phyloP scores from a whole-genome alignment of 1,140 invertebrate species.

The Ceratosolen solmsi region DNA sequence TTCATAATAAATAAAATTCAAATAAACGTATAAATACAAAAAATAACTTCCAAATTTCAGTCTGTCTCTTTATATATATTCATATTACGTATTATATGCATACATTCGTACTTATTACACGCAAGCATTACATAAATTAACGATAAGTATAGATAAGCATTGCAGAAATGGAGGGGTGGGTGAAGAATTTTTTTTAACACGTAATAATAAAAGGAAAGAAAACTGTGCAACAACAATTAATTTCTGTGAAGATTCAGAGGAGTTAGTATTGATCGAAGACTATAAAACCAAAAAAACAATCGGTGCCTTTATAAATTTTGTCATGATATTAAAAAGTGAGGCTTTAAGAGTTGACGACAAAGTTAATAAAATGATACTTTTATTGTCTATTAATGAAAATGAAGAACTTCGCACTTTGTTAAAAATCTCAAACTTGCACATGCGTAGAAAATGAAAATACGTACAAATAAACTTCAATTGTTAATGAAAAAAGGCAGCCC shows the following conservation, averaged over 20 bases:
- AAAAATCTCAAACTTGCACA: too few relatives aligned
- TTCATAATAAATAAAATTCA: constrained; percentile 26
- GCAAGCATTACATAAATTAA: constrained; percentile 12
- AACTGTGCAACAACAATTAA: constrained; percentile 40
- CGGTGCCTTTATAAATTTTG: constrained; percentile 57
- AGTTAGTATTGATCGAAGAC: constrained; percentile 53
- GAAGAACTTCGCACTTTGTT: too few relatives aligned
- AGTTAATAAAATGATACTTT: constrained; percentile 6
- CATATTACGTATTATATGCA: neutral
- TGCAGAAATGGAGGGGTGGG: constrained; percentile 38
- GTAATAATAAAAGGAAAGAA: constrained; percentile 28
- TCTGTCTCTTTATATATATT: constrained; percentile 28
- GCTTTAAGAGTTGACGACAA: constrained; percentile 33
- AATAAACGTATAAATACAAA: constrained; percentile 5
- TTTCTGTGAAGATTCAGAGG: constrained; percentile 24
- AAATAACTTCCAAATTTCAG: constrained; percentile 35
- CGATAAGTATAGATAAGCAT: constrained; percentile 33
- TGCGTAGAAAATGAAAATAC: neutral
- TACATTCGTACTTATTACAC: neutral
- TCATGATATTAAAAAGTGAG: constrained; percentile 38
- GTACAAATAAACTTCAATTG: neutral
- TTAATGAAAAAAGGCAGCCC: neutral
- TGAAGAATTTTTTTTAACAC: constrained; percentile 15
- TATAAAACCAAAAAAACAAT: constrained; percentile 62
- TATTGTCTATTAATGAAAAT: too few relatives aligned